These are phyloP conservation scores for Sparus aurata DNA, from an alignment of 2,797 vertebrate genomes.

Conservation along the genomic window DNA sequence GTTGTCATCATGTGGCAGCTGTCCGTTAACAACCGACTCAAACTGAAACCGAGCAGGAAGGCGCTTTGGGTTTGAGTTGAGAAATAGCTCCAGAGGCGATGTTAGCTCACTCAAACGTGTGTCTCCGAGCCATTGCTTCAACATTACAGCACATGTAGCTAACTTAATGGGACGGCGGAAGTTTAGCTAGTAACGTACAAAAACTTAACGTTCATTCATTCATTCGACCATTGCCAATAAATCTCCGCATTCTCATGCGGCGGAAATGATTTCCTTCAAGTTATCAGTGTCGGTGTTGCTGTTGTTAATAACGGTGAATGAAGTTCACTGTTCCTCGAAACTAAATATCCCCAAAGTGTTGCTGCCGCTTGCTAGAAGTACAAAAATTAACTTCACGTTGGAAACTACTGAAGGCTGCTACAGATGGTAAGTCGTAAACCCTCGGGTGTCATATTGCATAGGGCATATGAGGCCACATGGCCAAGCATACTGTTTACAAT, in stretches of 20 bases:
- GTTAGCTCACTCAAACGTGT: conserved; percentile 9
- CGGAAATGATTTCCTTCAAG: conserved; percentile 58
- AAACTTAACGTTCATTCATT: conserved; percentile 54
- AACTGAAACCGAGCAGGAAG: conserved; percentile 46
- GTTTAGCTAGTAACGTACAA: conserved; percentile 27
- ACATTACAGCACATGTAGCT: background rate
- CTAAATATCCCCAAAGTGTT: conserved; percentile 95
- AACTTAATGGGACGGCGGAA: conserved; percentile 31
- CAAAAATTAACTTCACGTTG: conserved; percentile 93
- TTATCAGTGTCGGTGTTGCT: conserved; percentile 26
- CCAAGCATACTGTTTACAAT: background rate
- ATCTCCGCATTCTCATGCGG: background rate
- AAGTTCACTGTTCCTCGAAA: conserved; percentile 80
- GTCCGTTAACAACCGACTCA: conserved; percentile 38
- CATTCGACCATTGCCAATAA: conserved; percentile 33
- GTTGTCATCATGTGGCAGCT: conserved; percentile 51
- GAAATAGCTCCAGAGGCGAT: conserved; percentile 29
- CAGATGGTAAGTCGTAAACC: conserved; percentile 91
- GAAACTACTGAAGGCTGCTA: conserved; percentile 96
- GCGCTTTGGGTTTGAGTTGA: conserved; percentile 31
- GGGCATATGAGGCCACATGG: conserved; percentile 50
- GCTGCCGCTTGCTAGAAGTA: conserved; percentile 91
- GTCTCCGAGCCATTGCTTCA: background rate
- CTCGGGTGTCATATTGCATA: conserved; percentile 34
- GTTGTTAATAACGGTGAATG: background rate